Percentiles rank a stretch among this genome's conserved stretches.
Conservation (phyloP, 2,113 vertebrate genomes). For the Uria lomvia region DNA sequence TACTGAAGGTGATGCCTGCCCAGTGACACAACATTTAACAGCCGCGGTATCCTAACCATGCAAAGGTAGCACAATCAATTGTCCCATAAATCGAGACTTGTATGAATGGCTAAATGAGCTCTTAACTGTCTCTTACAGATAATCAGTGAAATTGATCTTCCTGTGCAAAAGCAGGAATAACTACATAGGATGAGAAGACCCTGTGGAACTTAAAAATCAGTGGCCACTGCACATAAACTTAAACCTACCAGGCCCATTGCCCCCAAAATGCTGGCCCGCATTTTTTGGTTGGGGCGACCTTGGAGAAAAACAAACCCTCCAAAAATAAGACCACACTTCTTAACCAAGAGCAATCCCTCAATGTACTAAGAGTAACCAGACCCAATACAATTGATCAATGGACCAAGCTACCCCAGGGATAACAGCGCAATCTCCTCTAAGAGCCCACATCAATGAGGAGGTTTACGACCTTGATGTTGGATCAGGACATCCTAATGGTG, state of each 20-base stretch:
- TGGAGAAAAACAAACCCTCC: too few species aligned
- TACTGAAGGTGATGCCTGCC: conserved; percentile 55
- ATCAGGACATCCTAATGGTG: not conserved
- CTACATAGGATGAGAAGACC: not conserved
- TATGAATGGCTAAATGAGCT: conserved; percentile 40
- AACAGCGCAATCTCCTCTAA: not conserved
- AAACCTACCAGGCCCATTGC: fast-evolving
- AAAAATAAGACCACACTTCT: too few species aligned
- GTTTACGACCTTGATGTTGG: not conserved
- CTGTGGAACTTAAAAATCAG: conserved; percentile 45
- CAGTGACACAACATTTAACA: conserved; percentile 25
- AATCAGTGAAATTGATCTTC: conserved; percentile 57
- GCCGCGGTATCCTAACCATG: conserved; percentile 46
- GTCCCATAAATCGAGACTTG: conserved; percentile 51
- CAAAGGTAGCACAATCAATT: conserved; percentile 58
- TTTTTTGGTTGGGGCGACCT: not conserved
- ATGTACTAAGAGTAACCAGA: too few species aligned
- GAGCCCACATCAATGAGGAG: not conserved
- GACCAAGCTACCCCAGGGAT: not conserved
- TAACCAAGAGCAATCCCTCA: too few species aligned
- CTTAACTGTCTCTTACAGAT: conserved; percentile 28
- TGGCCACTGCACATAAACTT: fast-evolving
- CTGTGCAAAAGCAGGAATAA: conserved; percentile 37
- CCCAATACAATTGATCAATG: too few species aligned
- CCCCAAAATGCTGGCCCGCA: not conserved